Evolutionary conservation across 2,797 vertebrate species (phyloP).

Genomic region (Gouania willdenowi): DNA sequence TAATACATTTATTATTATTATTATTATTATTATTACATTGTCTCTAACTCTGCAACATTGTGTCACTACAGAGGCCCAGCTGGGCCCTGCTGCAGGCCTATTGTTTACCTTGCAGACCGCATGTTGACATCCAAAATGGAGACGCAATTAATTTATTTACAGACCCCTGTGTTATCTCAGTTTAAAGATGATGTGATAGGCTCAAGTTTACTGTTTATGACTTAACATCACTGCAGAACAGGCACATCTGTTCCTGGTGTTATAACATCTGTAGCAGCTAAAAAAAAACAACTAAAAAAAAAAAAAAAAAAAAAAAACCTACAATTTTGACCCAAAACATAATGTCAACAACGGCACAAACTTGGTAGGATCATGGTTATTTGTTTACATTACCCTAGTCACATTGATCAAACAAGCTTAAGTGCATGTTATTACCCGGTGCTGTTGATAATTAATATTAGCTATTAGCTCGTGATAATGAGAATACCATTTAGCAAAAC

Average conservation of each 20-base stretch:
- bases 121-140: no score
- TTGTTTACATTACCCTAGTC: conserved; percentile 1
- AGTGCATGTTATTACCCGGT: conserved; percentile 35
- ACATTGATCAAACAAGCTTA: conserved; percentile 17
- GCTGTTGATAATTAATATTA: conserved; percentile 4
- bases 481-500: conserved; percentile 12
- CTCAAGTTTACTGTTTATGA: conserved; percentile 11
- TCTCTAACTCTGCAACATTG: no score
- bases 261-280: conserved; percentile 22
- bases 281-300: background rate
- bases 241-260: conserved; percentile 4
- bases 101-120: no score
- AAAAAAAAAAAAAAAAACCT: no score
- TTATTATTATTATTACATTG: no score
- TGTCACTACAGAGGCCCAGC: no score
- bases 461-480: conserved; percentile 7
- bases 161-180: background rate
- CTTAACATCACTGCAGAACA: conserved; percentile 34
- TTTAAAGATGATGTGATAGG: background rate
- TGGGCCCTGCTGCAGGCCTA: no score
- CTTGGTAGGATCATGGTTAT: background rate
- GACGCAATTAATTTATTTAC: no score
- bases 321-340: background rate
- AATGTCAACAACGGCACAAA: background rate
- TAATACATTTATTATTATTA: no score